Conservation (phyloP, 1,140 invertebrate species). For the Argopecten irradians region DNA sequence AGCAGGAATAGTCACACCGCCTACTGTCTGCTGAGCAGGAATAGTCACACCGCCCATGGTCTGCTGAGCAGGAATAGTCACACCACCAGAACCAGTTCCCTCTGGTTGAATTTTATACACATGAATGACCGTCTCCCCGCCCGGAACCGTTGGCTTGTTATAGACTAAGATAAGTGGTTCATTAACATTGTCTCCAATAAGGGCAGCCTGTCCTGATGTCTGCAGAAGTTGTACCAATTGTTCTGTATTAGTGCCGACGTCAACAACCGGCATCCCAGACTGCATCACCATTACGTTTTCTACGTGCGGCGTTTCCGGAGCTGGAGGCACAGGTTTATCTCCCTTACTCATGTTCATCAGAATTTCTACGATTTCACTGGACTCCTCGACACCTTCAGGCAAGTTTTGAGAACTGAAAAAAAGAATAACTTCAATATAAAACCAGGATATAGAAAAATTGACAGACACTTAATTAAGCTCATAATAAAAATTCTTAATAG, state of each 20-base stretch:
- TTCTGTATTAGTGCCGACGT: not conserved
- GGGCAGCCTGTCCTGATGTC: not conserved
- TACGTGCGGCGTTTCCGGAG: not conserved
- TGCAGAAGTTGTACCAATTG: not conserved
- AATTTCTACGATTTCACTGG: not conserved
- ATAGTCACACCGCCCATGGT: not conserved
- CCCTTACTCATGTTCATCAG: constrained; percentile 6
- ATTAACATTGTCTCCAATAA: constrained; percentile 25
- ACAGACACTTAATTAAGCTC: too few relatives aligned
- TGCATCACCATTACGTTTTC: constrained; percentile 8
- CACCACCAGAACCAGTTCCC: not conserved
- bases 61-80: not conserved
- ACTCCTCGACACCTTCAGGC: not conserved
- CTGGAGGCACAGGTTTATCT: not conserved
- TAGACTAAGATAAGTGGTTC: constrained; percentile 37
- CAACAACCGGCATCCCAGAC: not conserved
- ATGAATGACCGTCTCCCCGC: constrained; percentile 39
- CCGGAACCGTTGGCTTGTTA: not conserved
- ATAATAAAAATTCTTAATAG: too few relatives aligned
- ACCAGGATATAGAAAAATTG: too few relatives aligned
- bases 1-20: not conserved
- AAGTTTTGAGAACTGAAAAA: not conserved
- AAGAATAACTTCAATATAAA: too few relatives aligned
- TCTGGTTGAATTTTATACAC: constrained; percentile 39
- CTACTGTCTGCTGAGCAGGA: not conserved